Evolutionary conservation across 2,888 invertebrate genomes (phyloP), one percentile per base, ranked within the genome.

Genomic region (Nowickia ferox): DNA sequence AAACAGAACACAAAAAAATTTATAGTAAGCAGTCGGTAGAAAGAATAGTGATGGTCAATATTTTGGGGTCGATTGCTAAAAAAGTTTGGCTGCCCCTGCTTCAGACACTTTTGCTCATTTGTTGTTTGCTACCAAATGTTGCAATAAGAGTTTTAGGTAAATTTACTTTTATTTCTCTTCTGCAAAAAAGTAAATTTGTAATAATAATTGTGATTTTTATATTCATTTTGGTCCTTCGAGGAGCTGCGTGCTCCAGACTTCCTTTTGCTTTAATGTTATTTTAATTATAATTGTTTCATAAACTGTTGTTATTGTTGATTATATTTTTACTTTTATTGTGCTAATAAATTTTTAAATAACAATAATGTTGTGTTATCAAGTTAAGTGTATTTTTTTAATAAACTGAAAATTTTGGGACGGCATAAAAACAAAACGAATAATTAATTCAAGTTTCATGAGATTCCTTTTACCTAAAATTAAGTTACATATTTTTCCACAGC

Each of bases 241-340:
- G 17, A 74, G 22, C 17, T 40, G 11, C 30, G 17, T 13, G 19
- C 19, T 10, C 15, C 17, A 1, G 59, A 17, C 13, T 46, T 48
- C 9, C 48, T 48, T 69, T 42, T 38, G 30, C 9, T 53, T 63
- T 42, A 30, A 63, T 71, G 71, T 55, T 71, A 11, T 63, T 71
- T 63, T 79, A 79, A 79, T 79, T 71, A 40, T 55, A 63, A 80
- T 80, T 65, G 48, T 40, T 65, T 22, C 40, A 55, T 55, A 59
- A 55, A 51, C 51, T 81, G 48, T 74, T 68, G 30, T 68, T 59
- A 68, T 68, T 66, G 38, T 66, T 51, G 53, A 66, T 81, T 66
- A 59, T 66, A 30, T 69, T 71, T 22, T 17, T 10, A 76, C 11
- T 19, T 13, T 74, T 30, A 74, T 40, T 63, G 10, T 65, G 44